A percentile compares a stretch with the other conserved stretches of the same genome.
These are phyloP conservation scores for Dryococelus australis DNA, from an alignment of 2,888 invertebrate genomes.

Conservation along the genomic window DNA sequence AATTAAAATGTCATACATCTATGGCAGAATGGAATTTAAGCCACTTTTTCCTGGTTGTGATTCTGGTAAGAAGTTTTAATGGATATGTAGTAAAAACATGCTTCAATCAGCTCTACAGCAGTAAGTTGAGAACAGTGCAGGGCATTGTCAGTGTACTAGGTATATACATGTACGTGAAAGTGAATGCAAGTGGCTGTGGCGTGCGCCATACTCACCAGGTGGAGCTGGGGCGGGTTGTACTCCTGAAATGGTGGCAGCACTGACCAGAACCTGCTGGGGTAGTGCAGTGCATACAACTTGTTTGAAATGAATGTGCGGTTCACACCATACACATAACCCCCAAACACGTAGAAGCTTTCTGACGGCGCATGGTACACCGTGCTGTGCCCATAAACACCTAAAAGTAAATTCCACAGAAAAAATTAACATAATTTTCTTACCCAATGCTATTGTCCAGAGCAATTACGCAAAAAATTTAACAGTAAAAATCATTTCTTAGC, in stretches of 20 bases:
- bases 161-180: too few species aligned
- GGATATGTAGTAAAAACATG: too few species aligned
- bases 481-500: too few species aligned
- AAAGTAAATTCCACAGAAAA: slow-evolving; percentile 6
- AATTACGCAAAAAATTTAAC: too few species aligned
- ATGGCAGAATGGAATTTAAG: too few species aligned
- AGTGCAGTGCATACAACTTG: slow-evolving; percentile 79
- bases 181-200: not conserved
- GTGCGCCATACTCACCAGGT: slow-evolving; percentile 56
- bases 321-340: slow-evolving; percentile 80
- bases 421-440: not conserved
- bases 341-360: slow-evolving; percentile 88
- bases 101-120: too few species aligned
- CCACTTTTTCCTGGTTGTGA: too few species aligned
- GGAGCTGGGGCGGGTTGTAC: slow-evolving; percentile 62
- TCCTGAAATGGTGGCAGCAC: slow-evolving; percentile 76
- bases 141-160: not conserved
- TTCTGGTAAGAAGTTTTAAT: too few species aligned
- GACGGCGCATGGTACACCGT: slow-evolving; percentile 84
- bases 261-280: slow-evolving; percentile 81
- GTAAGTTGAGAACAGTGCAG: too few species aligned
- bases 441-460: not conserved
- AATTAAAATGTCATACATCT: too few species aligned
- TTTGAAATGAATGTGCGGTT: slow-evolving; percentile 76
- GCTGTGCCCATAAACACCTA: slow-evolving; percentile 83